Evolutionary conservation across 2,888 invertebrate genomes (phyloP).

Genomic region (Stomorhina lunata): DNA sequence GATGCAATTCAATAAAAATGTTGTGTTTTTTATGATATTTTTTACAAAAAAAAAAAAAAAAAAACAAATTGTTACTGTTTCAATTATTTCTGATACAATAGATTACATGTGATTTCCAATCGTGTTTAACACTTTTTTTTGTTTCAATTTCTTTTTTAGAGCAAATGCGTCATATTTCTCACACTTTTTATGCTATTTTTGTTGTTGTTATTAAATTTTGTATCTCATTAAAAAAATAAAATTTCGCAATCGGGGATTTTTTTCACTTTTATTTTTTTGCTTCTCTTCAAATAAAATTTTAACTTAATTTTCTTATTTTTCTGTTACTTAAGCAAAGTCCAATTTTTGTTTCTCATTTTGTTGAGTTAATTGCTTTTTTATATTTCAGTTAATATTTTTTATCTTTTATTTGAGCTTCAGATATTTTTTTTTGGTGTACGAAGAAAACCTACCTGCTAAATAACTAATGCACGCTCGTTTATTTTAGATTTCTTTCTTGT

Average conservation of each 20-base stretch:
- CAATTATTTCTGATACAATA: neutral
- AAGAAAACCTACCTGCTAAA: slow-evolving; percentile 38
- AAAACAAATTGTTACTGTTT: neutral
- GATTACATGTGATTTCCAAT: slow-evolving; percentile 39
- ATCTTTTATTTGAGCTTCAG: neutral
- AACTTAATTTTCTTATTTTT: neutral
- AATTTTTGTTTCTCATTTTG: neutral
- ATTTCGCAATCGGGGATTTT: slow-evolving; percentile 18
- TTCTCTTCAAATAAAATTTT: neutral
- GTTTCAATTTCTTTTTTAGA: slow-evolving; percentile 11
- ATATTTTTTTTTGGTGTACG: neutral
- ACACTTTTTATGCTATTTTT: slow-evolving; percentile 13
- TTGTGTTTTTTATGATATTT: slow-evolving; percentile 30
- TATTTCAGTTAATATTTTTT: neutral
- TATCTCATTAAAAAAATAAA: neutral
- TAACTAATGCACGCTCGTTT: slow-evolving; percentile 27
- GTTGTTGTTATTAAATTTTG: neutral
- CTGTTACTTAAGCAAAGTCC: neutral
- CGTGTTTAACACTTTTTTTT: slow-evolving; percentile 17
- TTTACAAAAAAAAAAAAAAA: neutral
- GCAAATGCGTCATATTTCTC: slow-evolving; percentile 47
- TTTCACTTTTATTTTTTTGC: neutral
- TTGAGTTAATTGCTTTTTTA: neutral
- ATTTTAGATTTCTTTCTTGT: slow-evolving; percentile 10
- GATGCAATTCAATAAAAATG: slow-evolving; percentile 64